These are phyloP conservation scores for Mastigias papua DNA, from an alignment of 30 jellyfish, hydroid and myxozoan species.

Conservation along the genomic window DNA sequence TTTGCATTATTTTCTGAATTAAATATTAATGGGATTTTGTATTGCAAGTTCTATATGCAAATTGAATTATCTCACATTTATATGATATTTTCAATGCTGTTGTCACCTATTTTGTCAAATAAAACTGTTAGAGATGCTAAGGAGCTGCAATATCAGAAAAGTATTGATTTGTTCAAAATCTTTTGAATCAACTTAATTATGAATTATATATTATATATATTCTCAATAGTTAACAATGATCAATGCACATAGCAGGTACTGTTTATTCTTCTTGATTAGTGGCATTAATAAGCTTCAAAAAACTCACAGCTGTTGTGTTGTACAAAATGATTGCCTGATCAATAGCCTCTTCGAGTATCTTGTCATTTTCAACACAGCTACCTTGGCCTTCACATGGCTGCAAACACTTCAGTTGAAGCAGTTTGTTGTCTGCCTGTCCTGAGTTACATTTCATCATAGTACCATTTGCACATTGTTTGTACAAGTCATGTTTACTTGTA, in stretches of 20 bases:
- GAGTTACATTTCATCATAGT: background rate
- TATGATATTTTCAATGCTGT: too few relatives aligned
- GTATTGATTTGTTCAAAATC: too few relatives aligned
- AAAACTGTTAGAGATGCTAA: too few relatives aligned
- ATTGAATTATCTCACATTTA: background rate
- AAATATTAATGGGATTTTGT: background rate
- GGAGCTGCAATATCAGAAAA: too few relatives aligned
- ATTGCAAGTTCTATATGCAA: background rate
- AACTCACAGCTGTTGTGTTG: too few relatives aligned
- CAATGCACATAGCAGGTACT: too few relatives aligned
- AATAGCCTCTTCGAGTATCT: background rate
- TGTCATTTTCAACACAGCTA: background rate
- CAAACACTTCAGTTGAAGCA: background rate
- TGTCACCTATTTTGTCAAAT: too few relatives aligned
- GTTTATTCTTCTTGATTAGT: too few relatives aligned
- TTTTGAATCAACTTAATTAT: too few relatives aligned
- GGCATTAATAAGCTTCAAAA: too few relatives aligned
- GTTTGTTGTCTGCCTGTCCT: background rate
- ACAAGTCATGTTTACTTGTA: background rate
- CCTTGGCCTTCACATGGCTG: background rate
- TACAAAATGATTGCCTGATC: background rate
- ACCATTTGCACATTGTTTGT: background rate
- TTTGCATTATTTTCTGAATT: background rate
- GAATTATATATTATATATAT: too few relatives aligned
- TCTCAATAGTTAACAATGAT: too few relatives aligned